Percentiles rank a stretch among this genome's conserved stretches.
Conservation (phyloP, 2,888 invertebrate genomes). For the Acleris cristana region DNA sequence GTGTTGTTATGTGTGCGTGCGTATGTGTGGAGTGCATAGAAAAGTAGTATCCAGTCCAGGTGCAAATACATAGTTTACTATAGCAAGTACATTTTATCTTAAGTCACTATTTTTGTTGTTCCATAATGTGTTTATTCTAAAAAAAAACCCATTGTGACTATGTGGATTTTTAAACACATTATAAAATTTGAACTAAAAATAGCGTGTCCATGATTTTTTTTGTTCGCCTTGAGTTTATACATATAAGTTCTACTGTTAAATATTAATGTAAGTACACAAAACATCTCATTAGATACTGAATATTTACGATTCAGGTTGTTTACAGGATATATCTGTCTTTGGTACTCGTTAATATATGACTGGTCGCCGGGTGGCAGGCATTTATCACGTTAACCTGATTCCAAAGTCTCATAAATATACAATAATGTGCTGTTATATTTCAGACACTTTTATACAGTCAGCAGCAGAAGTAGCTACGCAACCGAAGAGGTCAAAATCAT, state of each 20-base stretch:
- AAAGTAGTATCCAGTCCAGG: neutral
- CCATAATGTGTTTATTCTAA: too few species aligned
- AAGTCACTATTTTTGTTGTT: too few species aligned
- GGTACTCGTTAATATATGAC: too few species aligned
- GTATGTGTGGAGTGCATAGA: slow-evolving; percentile 42
- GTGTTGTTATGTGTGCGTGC: slow-evolving; percentile 43
- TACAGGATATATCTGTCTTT: too few species aligned
- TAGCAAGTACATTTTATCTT: neutral
- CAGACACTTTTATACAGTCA: too few species aligned
- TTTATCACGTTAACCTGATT: too few species aligned
- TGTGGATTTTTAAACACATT: slow-evolving; percentile 14
- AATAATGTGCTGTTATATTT: too few species aligned
- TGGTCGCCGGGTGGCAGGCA: too few species aligned
- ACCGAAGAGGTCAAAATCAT: too few species aligned
- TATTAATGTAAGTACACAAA: slow-evolving; percentile 1
- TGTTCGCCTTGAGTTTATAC: slow-evolving; percentile 19
- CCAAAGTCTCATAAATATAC: too few species aligned
- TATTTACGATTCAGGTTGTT: neutral
- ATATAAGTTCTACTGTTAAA: slow-evolving; percentile 11
- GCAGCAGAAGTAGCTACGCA: too few species aligned
- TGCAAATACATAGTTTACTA: slow-evolving; percentile 3
- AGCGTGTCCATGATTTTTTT: slow-evolving; percentile 8
- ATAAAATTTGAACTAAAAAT: slow-evolving; percentile 24
- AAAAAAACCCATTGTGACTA: neutral
- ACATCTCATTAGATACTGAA: neutral